Percentiles rank a stretch among this genome's conserved stretches.
Evolutionary conservation across 2,113 vertebrate species (phyloP).

Genomic region (Syrmaticus mikado): DNA sequence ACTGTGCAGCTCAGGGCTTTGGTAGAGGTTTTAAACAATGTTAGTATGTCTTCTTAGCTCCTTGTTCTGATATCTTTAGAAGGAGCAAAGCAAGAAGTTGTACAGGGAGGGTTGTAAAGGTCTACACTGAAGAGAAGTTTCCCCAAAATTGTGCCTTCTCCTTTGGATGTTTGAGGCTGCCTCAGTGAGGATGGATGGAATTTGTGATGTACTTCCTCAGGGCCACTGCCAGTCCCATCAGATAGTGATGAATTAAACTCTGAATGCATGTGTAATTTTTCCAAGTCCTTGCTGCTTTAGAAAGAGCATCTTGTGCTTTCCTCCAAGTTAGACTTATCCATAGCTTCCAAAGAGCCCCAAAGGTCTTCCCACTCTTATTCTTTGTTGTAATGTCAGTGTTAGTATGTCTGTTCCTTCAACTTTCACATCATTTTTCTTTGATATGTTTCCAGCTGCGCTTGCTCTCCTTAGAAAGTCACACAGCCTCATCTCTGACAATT

Average conservation of each 20-base stretch:
- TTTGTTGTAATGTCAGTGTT: neutral
- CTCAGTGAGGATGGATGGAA: accelerated
- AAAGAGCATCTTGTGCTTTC: neutral
- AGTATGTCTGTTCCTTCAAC: neutral
- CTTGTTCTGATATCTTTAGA: neutral
- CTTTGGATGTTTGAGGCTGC: neutral
- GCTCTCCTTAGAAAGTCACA: neutral
- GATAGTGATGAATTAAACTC: neutral
- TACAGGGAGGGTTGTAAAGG: neutral
- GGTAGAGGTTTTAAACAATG: neutral
- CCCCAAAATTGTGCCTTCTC: neutral
- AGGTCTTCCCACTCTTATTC: neutral
- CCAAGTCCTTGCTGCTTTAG: neutral
- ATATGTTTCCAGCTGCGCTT: slow-evolving; percentile 27
- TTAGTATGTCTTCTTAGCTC: neutral
- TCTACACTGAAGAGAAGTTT: neutral
- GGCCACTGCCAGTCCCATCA: neutral
- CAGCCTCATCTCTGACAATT: neutral
- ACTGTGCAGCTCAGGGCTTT: neutral
- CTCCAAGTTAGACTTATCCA: no score
- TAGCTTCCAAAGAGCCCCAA: neutral
- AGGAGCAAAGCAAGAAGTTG: neutral
- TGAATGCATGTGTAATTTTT: neutral
- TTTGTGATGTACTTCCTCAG: neutral
- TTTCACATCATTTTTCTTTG: neutral